Evolutionary conservation across 2,888 invertebrate species (phyloP).

Genomic region (Aleiodes leptofemur): DNA sequence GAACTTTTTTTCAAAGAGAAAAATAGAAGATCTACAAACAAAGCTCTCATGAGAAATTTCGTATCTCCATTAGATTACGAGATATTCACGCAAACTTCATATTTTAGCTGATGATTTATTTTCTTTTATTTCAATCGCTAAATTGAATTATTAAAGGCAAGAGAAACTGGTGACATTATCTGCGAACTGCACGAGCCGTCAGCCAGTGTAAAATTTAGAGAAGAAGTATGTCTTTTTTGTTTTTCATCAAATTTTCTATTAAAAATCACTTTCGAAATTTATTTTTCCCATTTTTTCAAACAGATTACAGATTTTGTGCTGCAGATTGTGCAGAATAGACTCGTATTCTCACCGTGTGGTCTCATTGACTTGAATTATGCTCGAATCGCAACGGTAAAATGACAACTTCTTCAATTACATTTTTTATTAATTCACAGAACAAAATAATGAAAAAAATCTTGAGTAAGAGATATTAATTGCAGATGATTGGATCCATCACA

Average conservation of each 20-base stretch:
- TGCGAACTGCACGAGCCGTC: constrained; percentile 63
- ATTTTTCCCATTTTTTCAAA: neutral
- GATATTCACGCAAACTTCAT: too few relatives aligned
- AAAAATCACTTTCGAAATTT: neutral
- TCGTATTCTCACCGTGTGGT: constrained; percentile 63
- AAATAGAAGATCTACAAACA: too few relatives aligned
- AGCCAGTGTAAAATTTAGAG: constrained; percentile 57
- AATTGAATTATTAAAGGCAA: constrained; percentile 53
- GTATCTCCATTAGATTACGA: too few relatives aligned
- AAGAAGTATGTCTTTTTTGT: constrained; percentile 55
- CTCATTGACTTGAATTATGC: constrained; percentile 62
- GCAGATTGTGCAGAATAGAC: constrained; percentile 63
- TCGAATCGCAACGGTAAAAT: constrained; percentile 61
- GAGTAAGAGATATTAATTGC: neutral
- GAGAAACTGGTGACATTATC: constrained; percentile 62
- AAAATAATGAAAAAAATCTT: too few relatives aligned
- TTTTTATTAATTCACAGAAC: too few relatives aligned
- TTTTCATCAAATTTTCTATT: too few relatives aligned
- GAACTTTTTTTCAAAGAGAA: too few relatives aligned
- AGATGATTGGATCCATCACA: constrained; percentile 63
- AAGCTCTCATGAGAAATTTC: too few relatives aligned
- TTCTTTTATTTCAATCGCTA: neutral
- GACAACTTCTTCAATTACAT: neutral
- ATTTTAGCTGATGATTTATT: too few relatives aligned
- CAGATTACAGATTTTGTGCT: constrained; percentile 65